Evolutionary conservation across 2,888 invertebrate genomes (phyloP).

Genomic region (Leptinotarsa peninsularis): DNA sequence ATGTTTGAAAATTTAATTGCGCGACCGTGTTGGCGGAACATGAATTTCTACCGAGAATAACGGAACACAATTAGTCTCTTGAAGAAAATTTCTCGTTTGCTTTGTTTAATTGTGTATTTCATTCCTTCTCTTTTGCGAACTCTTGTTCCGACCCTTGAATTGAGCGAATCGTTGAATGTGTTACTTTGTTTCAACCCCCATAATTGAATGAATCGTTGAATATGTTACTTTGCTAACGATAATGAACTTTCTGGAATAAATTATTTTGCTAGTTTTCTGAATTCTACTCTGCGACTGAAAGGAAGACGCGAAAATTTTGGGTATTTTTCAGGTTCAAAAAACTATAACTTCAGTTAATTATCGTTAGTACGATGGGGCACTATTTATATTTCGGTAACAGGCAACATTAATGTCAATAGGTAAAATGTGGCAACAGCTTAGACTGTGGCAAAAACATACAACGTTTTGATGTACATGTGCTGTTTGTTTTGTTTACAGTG

Average conservation of each 20-base stretch:
- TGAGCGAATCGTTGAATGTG: slow-evolving; percentile 15
- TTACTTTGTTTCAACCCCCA: slow-evolving; percentile 16
- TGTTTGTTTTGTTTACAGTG: no score
- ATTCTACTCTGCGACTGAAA: neutral
- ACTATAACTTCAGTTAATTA: neutral
- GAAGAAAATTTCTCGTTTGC: slow-evolving; percentile 62
- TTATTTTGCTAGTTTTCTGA: slow-evolving; percentile 3
- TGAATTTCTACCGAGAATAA: slow-evolving; percentile 63
- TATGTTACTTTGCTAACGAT: slow-evolving; percentile 11
- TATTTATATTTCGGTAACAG: no score
- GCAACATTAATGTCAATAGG: no score
- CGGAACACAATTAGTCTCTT: slow-evolving; percentile 12
- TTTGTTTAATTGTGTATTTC: slow-evolving; percentile 55
- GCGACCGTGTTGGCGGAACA: slow-evolving; percentile 52
- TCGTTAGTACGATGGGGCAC: no score
- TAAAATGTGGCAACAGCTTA: no score
- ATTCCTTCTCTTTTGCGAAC: slow-evolving; percentile 38
- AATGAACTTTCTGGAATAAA: slow-evolving; percentile 19
- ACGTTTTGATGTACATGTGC: no score
- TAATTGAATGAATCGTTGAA: slow-evolving; percentile 21
- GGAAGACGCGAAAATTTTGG: no score
- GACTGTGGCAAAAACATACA: no score
- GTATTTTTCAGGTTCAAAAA: neutral
- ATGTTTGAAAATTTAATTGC: slow-evolving; percentile 58
- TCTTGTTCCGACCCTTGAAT: slow-evolving; percentile 6